Base-by-base conservation (phyloP, 2,888 invertebrate genomes). In the Physocephala rufipes region DNA sequence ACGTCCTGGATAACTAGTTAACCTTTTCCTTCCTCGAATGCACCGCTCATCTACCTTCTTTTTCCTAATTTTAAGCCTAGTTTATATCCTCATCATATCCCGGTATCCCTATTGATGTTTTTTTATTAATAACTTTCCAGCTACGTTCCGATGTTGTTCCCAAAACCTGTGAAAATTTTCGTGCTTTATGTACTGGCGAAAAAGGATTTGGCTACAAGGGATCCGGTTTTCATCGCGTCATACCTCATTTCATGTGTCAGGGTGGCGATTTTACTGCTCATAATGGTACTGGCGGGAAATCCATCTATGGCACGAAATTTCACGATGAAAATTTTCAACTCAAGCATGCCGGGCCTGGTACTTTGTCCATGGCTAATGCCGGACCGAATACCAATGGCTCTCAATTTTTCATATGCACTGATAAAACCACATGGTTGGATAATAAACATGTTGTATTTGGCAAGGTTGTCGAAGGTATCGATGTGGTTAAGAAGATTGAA, bases 201-300 rank as follows among this genome's bases (percentile, higher is more conserved):
- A 94, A 93, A 85, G 95, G 95, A 75, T 94, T 93, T 82, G 96
- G 96, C 53, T 96, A 93, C 90, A 94, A 94, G 87, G 92, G 92
- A 78, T 94, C 93, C 85, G 92, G 90, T 77, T 96, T 96, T 90
- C 96, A 96, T 87, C 92, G 96, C 78, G 92, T 96, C 81, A 96
- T 96, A 86, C 96, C 96, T 77, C 94, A 94, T 87, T 96, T 96
- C 89, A 96, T 96, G 96, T 93, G 95, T 87, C 96, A 96, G 89
- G 95, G 94, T 66, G 94, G 96, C 78, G 96, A 96, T 86, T 96
- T 96, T 86, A 95, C 95, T 78, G 92, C 93, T 86, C 92, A 96
- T 92, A 93, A 93, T 85, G 96, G 96, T 88, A 94, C 94, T 81
- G 94, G 94, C 74, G 96, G 96, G 77, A 95, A 96, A 87, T 96